phyloP scores from a whole-genome alignment of 2,888 invertebrate species.

The Desoria tigrina region DNA sequence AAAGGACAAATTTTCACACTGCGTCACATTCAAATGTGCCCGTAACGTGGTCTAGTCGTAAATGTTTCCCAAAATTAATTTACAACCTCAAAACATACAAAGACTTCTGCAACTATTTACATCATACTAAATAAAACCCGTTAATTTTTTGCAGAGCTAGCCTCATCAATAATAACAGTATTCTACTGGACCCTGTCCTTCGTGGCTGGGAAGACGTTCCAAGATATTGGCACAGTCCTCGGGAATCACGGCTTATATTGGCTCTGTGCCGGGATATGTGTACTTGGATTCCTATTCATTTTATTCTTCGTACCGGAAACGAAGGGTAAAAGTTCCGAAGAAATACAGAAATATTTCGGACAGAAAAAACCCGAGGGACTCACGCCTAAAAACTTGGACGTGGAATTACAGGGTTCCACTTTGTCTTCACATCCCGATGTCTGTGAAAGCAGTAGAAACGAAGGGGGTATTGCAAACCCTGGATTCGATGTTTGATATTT shows the following conservation, averaged over 20 bases:
- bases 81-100: too few species aligned
- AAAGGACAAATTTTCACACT: too few species aligned
- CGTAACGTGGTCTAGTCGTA: too few species aligned
- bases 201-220: slow-evolving; percentile 35
- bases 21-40: too few species aligned
- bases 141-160: too few species aligned
- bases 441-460: too few species aligned
- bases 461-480: too few species aligned
- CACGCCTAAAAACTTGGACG: neutral
- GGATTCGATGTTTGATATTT: too few species aligned
- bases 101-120: too few species aligned
- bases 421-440: too few species aligned
- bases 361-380: neutral
- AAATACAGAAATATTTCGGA: slow-evolving; percentile 34
- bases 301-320: slow-evolving; percentile 40
- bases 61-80: too few species aligned
- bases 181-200: slow-evolving; percentile 41
- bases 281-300: slow-evolving; percentile 30
- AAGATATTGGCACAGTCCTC: slow-evolving; percentile 25
- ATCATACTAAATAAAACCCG: too few species aligned
- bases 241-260: slow-evolving; percentile 36
- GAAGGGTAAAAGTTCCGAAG: slow-evolving; percentile 34
- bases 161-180: slow-evolving; percentile 33
- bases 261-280: slow-evolving; percentile 29
- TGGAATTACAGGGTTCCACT: neutral